Base-by-base conservation (phyloP, 2,888 invertebrate genomes). In the Melieria omissa region DNA sequence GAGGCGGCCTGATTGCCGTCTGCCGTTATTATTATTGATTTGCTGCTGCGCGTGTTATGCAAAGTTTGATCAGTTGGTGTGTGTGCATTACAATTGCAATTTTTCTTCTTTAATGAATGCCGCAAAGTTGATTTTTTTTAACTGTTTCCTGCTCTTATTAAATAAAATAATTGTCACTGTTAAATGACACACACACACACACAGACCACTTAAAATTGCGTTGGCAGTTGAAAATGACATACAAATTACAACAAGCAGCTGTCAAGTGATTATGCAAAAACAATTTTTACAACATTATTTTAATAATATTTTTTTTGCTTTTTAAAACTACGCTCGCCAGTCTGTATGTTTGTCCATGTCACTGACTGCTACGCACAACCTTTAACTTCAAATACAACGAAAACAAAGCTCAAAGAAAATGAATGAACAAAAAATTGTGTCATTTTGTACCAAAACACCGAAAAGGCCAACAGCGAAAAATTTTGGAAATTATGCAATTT, bases 401-500 rank as follows among this genome's bases (percentile, higher is more conserved):
- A 5, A 8, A n/a, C n/a, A n/a, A 52, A 52, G n/a, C 52, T 52
- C 14, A 52, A 52, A 52, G 29, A 29, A 29, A 29, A 29, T 29
- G 29, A 29, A 29, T 1, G 3, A 29, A 29, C 29, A 52, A n/a
- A n/a, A 52, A 58, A 58, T 58, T 58, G 29, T 58, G 58, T 58
- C 58, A 58, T 58, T 14, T 58, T 58, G 5, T 10, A 9, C 10
- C 10, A 29, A 29, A 29, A 29, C 29, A 29, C 29, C 29, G 29
- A 29, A 29, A 29, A 29, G 29, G 29, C 29, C 29, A 29, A 29
- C 29, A 29, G 0, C 29, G 29, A 29, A 29, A 29, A 29, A 29
- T 29, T 29, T 5, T 6, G 10, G 16, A 58, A 14, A 58, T 58
- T 58, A 58, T 58, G 58, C 58, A 58, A 58, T 58, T 58, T 41